These are phyloP conservation scores for Drosophila mercatorum DNA, from an alignment of 2,888 invertebrate genomes.

Conservation along the genomic window DNA sequence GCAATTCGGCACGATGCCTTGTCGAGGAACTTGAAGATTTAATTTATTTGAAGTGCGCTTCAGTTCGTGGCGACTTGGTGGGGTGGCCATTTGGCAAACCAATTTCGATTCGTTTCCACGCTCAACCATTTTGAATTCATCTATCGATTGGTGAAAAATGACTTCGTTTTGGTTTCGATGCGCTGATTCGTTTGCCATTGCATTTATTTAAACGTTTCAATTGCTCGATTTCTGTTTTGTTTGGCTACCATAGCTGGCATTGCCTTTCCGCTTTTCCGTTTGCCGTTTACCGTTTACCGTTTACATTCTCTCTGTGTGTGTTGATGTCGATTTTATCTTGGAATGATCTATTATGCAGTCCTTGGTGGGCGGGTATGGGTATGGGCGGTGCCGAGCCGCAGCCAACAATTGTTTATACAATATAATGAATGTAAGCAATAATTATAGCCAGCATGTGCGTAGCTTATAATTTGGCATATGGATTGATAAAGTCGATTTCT, in stretches of 20 bases:
- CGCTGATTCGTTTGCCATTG: conserved; percentile 64
- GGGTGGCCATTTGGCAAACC: conserved; percentile 33
- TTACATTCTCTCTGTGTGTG: conserved; percentile 20
- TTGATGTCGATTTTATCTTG: conserved; percentile 62
- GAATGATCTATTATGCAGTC: conserved; percentile 66
- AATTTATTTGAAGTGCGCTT: conserved; percentile 75
- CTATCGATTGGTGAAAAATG: conserved; percentile 54
- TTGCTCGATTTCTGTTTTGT: conserved; percentile 61
- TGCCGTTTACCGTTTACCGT: conserved; percentile 4
- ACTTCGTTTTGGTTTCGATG: conserved; percentile 57
- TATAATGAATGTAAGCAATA: conserved; percentile 45
- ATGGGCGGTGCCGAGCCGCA: background rate
- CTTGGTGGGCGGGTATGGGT: conserved; percentile 23
- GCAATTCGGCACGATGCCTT: conserved; percentile 57
- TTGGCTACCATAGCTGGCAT: conserved; percentile 19
- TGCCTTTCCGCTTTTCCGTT: conserved; percentile 9
- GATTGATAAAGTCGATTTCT: conserved; percentile 6
- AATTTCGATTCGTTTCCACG: conserved; percentile 23
- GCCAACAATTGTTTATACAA: conserved; percentile 20
- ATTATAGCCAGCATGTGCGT: conserved; percentile 27
- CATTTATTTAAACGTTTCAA: conserved; percentile 73
- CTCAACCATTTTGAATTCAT: conserved; percentile 32
- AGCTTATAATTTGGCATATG: conserved; percentile 26
- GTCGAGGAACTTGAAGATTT: conserved; percentile 70
- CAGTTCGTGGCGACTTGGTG: conserved; percentile 31